These are phyloP conservation scores for Chaetops frenatus DNA, from an alignment of 2,113 vertebrate species.

Conservation along the genomic window DNA sequence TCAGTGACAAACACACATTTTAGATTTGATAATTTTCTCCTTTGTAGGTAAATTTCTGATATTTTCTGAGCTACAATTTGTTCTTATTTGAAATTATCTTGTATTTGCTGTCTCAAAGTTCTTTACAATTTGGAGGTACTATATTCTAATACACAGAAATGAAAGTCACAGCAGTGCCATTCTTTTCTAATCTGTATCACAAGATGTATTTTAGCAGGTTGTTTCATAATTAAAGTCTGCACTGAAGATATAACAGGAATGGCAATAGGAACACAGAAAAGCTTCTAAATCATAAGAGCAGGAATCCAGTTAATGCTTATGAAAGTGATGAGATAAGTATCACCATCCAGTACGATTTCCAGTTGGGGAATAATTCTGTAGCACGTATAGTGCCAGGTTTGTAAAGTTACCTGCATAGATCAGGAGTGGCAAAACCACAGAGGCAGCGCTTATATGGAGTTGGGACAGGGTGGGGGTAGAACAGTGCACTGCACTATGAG, in stretches of 20 bases:
- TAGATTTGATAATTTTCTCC: neutral
- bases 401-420: neutral
- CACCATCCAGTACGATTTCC: neutral
- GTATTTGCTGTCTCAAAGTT: neutral
- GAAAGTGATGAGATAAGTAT: conserved; percentile 22
- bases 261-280: neutral
- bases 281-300: neutral
- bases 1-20: neutral
- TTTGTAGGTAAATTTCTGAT: neutral
- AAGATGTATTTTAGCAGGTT: neutral
- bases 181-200: neutral
- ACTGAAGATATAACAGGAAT: neutral
- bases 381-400: neutral
- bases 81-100: neutral
- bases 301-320: neutral
- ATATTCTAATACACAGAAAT: neutral
- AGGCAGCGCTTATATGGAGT: neutral
- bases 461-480: neutral
- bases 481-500: neutral
- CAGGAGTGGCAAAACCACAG: neutral
- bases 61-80: neutral
- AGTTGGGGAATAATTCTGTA: neutral
- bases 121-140: neutral
- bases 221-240: neutral
- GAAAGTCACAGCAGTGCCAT: neutral